These are phyloP conservation scores for Halcyon smyrnensis DNA, from an alignment of 2,797 vertebrate species.

Conservation along the genomic window DNA sequence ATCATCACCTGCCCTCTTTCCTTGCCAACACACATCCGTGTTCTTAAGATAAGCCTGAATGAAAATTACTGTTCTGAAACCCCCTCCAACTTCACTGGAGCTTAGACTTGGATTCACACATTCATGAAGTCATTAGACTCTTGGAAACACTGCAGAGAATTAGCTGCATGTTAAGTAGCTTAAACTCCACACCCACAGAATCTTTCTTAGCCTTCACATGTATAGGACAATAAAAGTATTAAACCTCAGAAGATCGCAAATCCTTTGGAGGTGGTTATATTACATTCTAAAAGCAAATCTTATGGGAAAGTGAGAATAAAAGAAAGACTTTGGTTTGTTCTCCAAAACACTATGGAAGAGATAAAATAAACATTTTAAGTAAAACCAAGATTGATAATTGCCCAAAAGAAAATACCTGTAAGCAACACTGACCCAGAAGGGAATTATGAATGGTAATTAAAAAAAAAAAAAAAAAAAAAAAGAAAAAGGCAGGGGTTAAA, in stretches of 20 bases:
- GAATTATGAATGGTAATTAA: not conserved
- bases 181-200: not conserved
- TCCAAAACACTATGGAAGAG: not conserved
- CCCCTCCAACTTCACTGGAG: not conserved
- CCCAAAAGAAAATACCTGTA: not conserved
- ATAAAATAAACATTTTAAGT: not conserved
- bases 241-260: not conserved
- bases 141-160: not conserved
- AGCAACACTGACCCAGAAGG: not conserved
- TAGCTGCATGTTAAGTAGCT: not conserved
- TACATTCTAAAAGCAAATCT: not conserved
- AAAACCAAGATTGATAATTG: not conserved
- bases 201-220: not conserved
- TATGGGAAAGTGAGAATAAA: not conserved
- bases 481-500: not conserved
- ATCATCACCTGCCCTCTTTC: not conserved
- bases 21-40: not conserved
- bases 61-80: not conserved
- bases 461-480: rapidly evolving
- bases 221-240: not conserved
- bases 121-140: not conserved
- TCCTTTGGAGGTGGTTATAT: not conserved
- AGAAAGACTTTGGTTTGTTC: not conserved
- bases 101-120: not conserved
- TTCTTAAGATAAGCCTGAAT: not conserved